phyloP scores from a whole-genome alignment of 1,140 invertebrate species.

The Manduca sexta region DNA sequence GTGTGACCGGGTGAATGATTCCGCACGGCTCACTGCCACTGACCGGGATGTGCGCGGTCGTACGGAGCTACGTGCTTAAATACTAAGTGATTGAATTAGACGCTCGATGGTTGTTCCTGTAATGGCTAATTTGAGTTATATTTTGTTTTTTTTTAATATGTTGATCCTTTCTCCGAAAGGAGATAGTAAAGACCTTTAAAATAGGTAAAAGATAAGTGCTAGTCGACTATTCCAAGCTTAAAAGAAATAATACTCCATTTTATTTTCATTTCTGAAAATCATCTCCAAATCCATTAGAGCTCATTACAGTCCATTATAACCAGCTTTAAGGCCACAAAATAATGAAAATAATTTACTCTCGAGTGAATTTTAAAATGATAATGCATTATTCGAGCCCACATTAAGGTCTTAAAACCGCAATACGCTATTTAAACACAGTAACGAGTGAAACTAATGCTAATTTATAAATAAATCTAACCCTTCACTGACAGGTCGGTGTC shows the following conservation, averaged over 20 bases:
- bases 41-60: slow-evolving; percentile 37
- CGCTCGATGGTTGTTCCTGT: not conserved
- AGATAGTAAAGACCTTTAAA: too few species aligned
- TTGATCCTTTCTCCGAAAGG: too few species aligned
- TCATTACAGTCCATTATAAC: too few species aligned
- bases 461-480: slow-evolving; percentile 21
- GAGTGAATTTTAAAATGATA: too few species aligned
- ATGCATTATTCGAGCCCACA: too few species aligned
- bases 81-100: slow-evolving; percentile 13
- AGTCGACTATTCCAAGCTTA: too few species aligned
- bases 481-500: slow-evolving; percentile 18
- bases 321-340: too few species aligned
- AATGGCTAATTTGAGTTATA: not conserved
- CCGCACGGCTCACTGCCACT: slow-evolving; percentile 35
- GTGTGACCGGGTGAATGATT: slow-evolving; percentile 44
- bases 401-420: not conserved
- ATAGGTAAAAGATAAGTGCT: too few species aligned
- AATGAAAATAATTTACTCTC: too few species aligned
- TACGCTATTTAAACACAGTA: not conserved
- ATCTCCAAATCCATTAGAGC: too few species aligned
- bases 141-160: not conserved
- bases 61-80: slow-evolving; percentile 16
- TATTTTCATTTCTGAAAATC: too few species aligned
- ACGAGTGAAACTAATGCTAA: slow-evolving; percentile 9
- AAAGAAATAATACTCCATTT: too few species aligned